A percentile compares a stretch with the other conserved stretches of the same genome.
Conservation (phyloP, 1,140 invertebrate species). For the Drosophila cardini region DNA sequence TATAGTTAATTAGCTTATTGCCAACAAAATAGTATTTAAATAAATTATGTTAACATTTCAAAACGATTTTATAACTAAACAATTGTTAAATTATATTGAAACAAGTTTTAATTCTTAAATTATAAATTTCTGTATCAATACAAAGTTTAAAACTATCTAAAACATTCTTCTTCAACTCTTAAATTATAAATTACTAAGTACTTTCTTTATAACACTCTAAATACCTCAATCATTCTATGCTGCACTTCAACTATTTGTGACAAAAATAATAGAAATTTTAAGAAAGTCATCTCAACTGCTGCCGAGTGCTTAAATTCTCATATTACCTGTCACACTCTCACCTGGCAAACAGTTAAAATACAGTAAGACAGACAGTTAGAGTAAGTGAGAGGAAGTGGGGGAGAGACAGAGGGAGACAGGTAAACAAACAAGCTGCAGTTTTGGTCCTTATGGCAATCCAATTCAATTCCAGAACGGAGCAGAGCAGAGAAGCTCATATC, state of each 20-base stretch:
- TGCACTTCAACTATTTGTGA: slow-evolving; percentile 2
- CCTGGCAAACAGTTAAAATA: slow-evolving; percentile 19
- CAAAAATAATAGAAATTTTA: slow-evolving; percentile 8
- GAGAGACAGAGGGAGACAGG: neutral
- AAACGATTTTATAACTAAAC: too few relatives aligned
- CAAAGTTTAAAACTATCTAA: too few relatives aligned
- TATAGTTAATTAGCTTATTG: too few relatives aligned
- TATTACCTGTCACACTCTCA: slow-evolving; percentile 35
- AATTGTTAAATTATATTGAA: too few relatives aligned
- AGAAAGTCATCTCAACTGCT: slow-evolving; percentile 15
- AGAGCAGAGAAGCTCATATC: slow-evolving; percentile 59
- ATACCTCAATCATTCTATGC: neutral
- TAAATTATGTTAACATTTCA: too few relatives aligned
- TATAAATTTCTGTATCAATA: too few relatives aligned
- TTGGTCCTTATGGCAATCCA: slow-evolving; percentile 23
- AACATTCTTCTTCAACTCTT: too few relatives aligned
- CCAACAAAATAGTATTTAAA: too few relatives aligned
- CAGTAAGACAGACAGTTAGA: neutral
- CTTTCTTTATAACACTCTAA: neutral
- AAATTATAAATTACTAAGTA: neutral
- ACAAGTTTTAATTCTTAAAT: too few relatives aligned
- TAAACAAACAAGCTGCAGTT: neutral
- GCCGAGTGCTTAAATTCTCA: slow-evolving; percentile 26
- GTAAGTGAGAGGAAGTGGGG: too few relatives aligned
- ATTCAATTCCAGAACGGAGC: slow-evolving; percentile 31